phyloP scores from a whole-genome alignment of 2,113 vertebrate species.

The Nothoprocta perdicaria region DNA sequence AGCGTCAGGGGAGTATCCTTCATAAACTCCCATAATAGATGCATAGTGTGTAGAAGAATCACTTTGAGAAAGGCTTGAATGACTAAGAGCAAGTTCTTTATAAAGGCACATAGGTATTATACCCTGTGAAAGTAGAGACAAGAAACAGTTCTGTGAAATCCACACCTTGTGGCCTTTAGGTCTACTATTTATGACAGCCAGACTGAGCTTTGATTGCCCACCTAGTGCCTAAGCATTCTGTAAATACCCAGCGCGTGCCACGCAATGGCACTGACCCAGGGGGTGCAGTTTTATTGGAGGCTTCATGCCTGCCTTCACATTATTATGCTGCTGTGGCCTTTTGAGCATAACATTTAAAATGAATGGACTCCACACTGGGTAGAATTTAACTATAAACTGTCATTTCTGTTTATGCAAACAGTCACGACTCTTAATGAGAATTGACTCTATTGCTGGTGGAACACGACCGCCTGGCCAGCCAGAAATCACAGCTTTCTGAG shows the following conservation, averaged over 20 bases:
- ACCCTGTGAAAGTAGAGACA: background rate
- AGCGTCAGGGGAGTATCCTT: conserved; percentile 12
- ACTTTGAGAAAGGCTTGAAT: conserved; percentile 23
- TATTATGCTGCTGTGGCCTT: conserved; percentile 55
- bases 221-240: conserved; percentile 71
- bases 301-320: conserved; percentile 65
- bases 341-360: conserved; percentile 64
- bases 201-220: conserved; percentile 66
- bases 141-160: conserved; percentile 35
- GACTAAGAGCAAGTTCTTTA: conserved; percentile 16
- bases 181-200: conserved; percentile 46
- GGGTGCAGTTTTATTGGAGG: conserved; percentile 64
- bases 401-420: conserved; percentile 72
- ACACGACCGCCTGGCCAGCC: conserved; percentile 3
- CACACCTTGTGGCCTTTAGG: conserved; percentile 52
- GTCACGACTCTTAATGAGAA: conserved; percentile 48
- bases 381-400: conserved; percentile 66
- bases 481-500: conserved; percentile 16
- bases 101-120: background rate
- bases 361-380: conserved; percentile 58
- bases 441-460: conserved; percentile 44
- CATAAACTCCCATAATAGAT: background rate
- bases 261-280: conserved; percentile 60
- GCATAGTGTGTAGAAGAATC: background rate
- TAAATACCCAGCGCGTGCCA: conserved; percentile 69